These are phyloP conservation scores for Coenobita brevimanus DNA, from an alignment of 1,140 invertebrate species.

Conservation along the genomic window DNA sequence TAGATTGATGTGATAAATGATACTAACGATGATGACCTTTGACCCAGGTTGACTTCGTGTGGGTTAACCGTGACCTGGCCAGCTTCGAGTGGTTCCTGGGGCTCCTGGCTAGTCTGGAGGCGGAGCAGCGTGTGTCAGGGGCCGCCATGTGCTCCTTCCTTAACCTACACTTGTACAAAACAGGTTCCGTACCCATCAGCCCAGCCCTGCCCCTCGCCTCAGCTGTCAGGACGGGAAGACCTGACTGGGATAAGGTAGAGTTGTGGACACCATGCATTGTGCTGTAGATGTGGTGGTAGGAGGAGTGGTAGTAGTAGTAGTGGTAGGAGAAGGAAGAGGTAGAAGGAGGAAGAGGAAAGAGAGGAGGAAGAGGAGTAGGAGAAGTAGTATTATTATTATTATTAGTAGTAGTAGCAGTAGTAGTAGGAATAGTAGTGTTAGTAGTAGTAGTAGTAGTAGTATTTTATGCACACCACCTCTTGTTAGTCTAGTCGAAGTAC, in stretches of 20 bases:
- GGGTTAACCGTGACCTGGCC: conserved; percentile 75
- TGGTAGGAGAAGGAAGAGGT: not conserved
- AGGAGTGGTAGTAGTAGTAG: too few relatives aligned
- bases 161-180: conserved; percentile 75
- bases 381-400: too few relatives aligned
- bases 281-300: too few relatives aligned
- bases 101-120: conserved; percentile 73
- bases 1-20: too few relatives aligned
- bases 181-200: conserved; percentile 71
- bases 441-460: too few relatives aligned
- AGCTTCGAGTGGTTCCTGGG: conserved; percentile 76
- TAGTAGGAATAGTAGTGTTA: too few relatives aligned
- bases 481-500: too few relatives aligned
- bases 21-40: too few relatives aligned
- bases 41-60: conserved; percentile 75
- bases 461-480: too few relatives aligned
- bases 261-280: too few relatives aligned
- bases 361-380: too few relatives aligned
- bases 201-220: conserved; percentile 57
- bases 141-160: conserved; percentile 72
- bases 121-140: conserved; percentile 72
- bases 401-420: too few relatives aligned
- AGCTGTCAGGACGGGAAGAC: conserved; percentile 67
- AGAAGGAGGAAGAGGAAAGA: not conserved
- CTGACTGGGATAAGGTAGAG: conserved; percentile 71